Conservation (phyloP, 2,888 invertebrate species). For the Drosophila koepferae region DNA sequence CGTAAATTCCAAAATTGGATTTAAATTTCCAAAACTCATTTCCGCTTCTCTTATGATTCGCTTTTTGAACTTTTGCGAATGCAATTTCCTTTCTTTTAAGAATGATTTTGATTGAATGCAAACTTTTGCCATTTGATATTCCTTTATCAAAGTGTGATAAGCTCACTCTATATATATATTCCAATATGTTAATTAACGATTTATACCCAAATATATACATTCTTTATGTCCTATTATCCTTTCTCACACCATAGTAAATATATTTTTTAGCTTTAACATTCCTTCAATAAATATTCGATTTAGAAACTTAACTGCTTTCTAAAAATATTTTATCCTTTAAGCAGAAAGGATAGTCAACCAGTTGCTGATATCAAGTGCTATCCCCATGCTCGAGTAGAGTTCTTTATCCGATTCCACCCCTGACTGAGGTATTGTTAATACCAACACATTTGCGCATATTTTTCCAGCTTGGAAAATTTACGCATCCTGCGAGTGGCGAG, state of each 20-base stretch:
- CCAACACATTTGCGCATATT: slow-evolving; percentile 61
- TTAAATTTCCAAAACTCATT: background rate
- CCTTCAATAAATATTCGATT: background rate
- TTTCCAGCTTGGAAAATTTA: slow-evolving; percentile 67
- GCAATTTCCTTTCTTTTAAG: too few relatives aligned
- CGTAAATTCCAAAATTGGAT: background rate
- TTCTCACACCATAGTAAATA: too few relatives aligned
- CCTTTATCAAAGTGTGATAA: background rate
- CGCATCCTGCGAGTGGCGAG: slow-evolving; percentile 32
- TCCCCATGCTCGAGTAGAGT: slow-evolving; percentile 2
- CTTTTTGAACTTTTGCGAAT: too few relatives aligned
- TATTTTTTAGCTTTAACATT: too few relatives aligned
- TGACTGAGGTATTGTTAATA: slow-evolving; percentile 52
- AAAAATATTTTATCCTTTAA: background rate
- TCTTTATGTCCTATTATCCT: too few relatives aligned
- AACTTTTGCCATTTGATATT: background rate
- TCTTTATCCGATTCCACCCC: slow-evolving; percentile 34
- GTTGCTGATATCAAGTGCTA: too few relatives aligned
- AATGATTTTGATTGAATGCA: too few relatives aligned
- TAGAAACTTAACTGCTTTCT: background rate
- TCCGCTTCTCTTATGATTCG: too few relatives aligned
- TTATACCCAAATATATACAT: background rate
- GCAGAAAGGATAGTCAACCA: too few relatives aligned
- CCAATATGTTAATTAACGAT: too few relatives aligned
- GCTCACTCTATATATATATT: too few relatives aligned